Conservation (phyloP, 2,888 invertebrate genomes). For the Chouioia cunea region DNA sequence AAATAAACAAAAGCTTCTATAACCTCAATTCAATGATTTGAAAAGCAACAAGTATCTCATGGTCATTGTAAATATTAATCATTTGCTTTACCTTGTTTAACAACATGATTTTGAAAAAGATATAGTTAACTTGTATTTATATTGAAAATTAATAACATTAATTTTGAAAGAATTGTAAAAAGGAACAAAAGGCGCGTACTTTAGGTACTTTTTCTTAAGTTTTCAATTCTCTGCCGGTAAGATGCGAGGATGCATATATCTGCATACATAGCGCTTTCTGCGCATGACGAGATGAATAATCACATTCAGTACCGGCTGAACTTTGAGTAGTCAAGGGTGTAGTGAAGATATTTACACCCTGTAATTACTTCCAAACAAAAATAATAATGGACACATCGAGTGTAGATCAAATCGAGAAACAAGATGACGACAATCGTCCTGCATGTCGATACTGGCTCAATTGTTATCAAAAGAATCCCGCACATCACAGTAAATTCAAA, state of each 20-base stretch:
- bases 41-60: neutral
- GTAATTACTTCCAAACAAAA: neutral
- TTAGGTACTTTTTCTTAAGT: neutral
- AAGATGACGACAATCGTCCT: constrained; percentile 68
- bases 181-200: neutral
- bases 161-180: constrained; percentile 1
- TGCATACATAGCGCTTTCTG: neutral
- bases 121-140: neutral
- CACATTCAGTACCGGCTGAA: too few relatives aligned
- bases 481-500: constrained; percentile 80
- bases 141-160: neutral
- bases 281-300: too few relatives aligned
- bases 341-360: too few relatives aligned
- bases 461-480: constrained; percentile 86
- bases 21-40: constrained; percentile 30
- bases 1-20: constrained; percentile 15
- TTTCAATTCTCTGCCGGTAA: too few relatives aligned
- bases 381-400: neutral
- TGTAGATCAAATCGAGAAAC: neutral
- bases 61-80: neutral
- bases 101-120: neutral
- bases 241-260: neutral
- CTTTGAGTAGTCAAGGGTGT: too few relatives aligned
- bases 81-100: constrained; percentile 47
- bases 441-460: constrained; percentile 83